Percentiles rank a stretch among this genome's conserved stretches.
These are phyloP conservation scores for Kryptopterus vitreolus DNA, from an alignment of 2,797 vertebrate species.

Conservation along the genomic window DNA sequence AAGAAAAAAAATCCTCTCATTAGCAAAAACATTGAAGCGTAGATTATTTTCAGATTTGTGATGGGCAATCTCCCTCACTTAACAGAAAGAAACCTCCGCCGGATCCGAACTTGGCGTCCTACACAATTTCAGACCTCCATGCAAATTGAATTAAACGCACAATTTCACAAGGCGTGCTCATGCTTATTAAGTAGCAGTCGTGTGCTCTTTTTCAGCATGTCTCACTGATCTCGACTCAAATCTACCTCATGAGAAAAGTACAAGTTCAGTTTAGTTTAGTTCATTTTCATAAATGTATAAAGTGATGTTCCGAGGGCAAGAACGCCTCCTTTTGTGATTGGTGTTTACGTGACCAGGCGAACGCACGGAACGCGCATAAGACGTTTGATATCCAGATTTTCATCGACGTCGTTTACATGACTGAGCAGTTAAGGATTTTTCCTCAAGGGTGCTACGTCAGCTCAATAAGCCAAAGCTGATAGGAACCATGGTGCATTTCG, in stretches of 20 bases:
- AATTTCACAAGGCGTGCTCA: constrained; percentile 59
- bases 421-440: too few species aligned
- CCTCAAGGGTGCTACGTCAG: constrained; percentile 58
- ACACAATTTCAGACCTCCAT: constrained; percentile 61
- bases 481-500: constrained; percentile 58
- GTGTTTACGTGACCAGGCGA: constrained; percentile 1
- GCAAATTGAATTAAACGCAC: constrained; percentile 68
- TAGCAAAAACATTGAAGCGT: constrained; percentile 48
- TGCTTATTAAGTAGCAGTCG: constrained; percentile 55
- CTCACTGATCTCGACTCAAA: constrained; percentile 2
- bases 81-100: constrained; percentile 48
- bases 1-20: constrained; percentile 47
- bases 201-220: constrained; percentile 26
- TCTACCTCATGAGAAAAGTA: constrained; percentile 36
- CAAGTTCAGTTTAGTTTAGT: too few species aligned
- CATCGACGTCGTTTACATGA: too few species aligned
- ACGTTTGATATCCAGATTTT: too few species aligned
- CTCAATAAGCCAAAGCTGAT: constrained; percentile 64
- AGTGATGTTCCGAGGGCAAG: constrained; percentile 35
- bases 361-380: too few species aligned
- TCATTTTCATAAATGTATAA: too few species aligned
- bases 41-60: constrained; percentile 56
- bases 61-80: constrained; percentile 36
- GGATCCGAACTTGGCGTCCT: constrained; percentile 54
- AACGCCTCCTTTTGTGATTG: constrained; percentile 8